These are phyloP conservation scores for Tragelaphus buxtoni DNA, from an alignment of 2,113 vertebrate species.

Conservation along the genomic window DNA sequence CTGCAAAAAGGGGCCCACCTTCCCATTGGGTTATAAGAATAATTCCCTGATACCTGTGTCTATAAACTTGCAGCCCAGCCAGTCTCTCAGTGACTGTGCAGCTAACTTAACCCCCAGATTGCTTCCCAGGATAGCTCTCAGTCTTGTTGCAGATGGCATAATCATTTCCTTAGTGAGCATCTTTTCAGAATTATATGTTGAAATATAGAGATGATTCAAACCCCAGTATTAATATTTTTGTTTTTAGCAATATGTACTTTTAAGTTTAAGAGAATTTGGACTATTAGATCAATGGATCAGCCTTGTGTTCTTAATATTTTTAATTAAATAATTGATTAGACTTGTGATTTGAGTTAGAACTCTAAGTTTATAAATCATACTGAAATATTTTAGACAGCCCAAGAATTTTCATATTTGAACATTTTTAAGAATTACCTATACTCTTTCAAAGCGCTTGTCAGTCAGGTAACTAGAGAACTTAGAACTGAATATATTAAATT, in stretches of 20 bases:
- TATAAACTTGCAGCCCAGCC: background rate
- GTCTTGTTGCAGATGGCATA: background rate
- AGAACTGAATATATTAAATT: slow-evolving; percentile 1
- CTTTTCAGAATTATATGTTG: background rate
- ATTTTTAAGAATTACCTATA: background rate
- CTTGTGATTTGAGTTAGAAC: background rate
- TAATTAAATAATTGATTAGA: slow-evolving; percentile 11
- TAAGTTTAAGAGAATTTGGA: background rate
- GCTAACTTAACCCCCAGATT: background rate
- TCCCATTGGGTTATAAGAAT: background rate
- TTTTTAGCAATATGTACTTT: background rate
- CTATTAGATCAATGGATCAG: background rate
- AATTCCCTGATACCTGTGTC: background rate
- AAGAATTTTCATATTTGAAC: background rate
- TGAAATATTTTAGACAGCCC: background rate
- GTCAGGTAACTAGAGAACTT: background rate
- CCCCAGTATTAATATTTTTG: background rate
- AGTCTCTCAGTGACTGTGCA: background rate
- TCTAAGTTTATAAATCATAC: background rate
- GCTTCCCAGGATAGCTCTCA: background rate
- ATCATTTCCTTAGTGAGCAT: background rate
- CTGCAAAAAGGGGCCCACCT: background rate
- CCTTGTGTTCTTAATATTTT: background rate
- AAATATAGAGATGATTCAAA: background rate
- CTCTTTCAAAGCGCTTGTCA: background rate